phyloP scores from a whole-genome alignment of 2,113 vertebrate genomes.

The Eublepharis macularius region DNA sequence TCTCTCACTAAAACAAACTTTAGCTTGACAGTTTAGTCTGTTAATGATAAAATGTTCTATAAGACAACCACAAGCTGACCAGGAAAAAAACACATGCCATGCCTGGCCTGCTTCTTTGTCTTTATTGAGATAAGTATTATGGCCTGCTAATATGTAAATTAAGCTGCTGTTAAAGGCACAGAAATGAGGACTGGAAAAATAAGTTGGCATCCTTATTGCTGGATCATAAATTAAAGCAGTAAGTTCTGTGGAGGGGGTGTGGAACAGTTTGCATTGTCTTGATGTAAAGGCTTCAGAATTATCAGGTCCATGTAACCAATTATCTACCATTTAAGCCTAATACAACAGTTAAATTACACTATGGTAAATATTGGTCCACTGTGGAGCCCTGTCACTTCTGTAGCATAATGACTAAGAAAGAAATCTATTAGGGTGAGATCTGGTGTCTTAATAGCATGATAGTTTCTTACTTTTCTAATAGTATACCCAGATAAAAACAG shows the following conservation, averaged over 20 bases:
- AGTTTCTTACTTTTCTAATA: conserved; percentile 40
- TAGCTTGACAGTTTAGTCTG: conserved; percentile 5
- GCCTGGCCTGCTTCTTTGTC: not conserved
- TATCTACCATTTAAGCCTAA: not conserved
- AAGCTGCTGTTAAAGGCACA: not conserved
- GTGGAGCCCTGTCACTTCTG: conserved; percentile 26
- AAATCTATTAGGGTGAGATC: conserved; percentile 21
- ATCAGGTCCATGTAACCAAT: not conserved
- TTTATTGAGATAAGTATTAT: not conserved
- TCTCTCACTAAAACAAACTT: conserved; percentile 26
- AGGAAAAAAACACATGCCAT: not conserved
- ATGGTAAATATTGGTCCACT: conserved; percentile 12
- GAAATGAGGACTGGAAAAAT: not conserved
- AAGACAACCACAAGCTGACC: too few relatives aligned
- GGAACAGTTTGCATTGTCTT: conserved; percentile 6
- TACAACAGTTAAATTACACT: conserved; percentile 13
- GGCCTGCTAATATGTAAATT: not conserved
- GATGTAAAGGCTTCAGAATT: not conserved
- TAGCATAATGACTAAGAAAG: conserved; percentile 37
- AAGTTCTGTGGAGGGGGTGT: conserved; percentile 3
- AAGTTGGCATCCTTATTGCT: not conserved
- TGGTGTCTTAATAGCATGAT: conserved; percentile 41
- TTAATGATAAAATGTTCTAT: conserved; percentile 14
- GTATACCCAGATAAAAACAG: conserved; percentile 2
- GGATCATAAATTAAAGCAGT: conserved; percentile 37